Evolutionary conservation across 2,797 vertebrate genomes (phyloP).

Genomic region (Calcarius lapponicus): DNA sequence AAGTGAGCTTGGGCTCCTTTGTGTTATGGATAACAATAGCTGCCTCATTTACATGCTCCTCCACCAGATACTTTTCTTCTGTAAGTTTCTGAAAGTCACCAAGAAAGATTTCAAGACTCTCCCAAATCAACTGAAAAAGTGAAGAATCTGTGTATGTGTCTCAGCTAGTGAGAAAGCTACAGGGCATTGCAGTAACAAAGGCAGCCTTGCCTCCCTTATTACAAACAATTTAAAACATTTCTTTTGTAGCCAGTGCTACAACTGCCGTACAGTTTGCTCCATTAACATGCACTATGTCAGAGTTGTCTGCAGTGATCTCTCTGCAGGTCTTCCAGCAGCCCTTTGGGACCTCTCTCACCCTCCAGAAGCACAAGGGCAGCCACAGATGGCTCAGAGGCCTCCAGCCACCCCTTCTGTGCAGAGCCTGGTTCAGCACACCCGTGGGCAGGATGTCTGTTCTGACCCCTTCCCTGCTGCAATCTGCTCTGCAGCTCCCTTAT

Average conservation of each 20-base stretch:
- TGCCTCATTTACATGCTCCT: conserved; percentile 87
- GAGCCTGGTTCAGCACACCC: not conserved
- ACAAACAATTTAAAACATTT: not conserved
- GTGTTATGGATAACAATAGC: conserved; percentile 91
- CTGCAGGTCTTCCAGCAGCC: not conserved
- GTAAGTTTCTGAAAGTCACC: conserved; percentile 90
- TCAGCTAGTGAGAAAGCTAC: not conserved
- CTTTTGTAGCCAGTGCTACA: not conserved
- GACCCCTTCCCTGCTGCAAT: not conserved
- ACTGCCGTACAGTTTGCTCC: not conserved
- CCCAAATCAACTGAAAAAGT: not conserved
- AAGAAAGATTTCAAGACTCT: conserved; percentile 70
- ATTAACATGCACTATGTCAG: fast-evolving
- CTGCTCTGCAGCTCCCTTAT: not conserved
- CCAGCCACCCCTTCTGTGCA: not conserved
- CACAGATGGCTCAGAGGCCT: not conserved
- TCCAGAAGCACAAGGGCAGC: not conserved
- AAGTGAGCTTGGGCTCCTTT: conserved; percentile 89
- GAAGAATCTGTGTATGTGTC: not conserved
- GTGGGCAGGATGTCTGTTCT: not conserved
- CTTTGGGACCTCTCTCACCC: not conserved
- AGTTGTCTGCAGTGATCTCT: not conserved
- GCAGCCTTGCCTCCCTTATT: not conserved
- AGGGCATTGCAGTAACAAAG: not conserved
- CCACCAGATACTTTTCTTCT: conserved; percentile 93